phyloP scores from a whole-genome alignment of 2,888 invertebrate species.

The Rhyacophila evoluta region DNA sequence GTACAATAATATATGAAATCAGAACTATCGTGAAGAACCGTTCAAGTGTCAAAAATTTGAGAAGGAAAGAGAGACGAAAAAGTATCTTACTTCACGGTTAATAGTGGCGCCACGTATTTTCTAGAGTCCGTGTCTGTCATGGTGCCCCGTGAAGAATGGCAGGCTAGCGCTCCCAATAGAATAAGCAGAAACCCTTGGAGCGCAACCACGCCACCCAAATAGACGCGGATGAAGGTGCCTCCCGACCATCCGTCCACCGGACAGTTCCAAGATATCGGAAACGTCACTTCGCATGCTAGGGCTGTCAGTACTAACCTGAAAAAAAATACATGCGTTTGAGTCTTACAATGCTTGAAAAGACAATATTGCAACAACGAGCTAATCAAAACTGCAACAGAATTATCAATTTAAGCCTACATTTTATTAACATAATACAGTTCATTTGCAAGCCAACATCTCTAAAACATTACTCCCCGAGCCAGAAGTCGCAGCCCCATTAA shows the following conservation, averaged over 20 bases:
- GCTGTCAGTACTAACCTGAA: conserved; percentile 76
- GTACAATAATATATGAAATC: too few relatives aligned
- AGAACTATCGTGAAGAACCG: too few relatives aligned
- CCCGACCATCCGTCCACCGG: conserved; percentile 76
- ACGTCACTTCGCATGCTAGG: conserved; percentile 74
- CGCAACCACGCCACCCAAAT: conserved; percentile 78
- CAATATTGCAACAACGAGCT: too few relatives aligned
- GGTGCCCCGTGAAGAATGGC: conserved; percentile 81
- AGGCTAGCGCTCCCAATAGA: conserved; percentile 75
- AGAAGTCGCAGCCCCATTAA: too few relatives aligned
- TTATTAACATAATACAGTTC: too few relatives aligned
- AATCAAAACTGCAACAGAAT: too few relatives aligned
- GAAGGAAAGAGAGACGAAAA: too few relatives aligned
- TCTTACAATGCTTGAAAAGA: too few relatives aligned
- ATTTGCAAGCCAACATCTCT: too few relatives aligned
- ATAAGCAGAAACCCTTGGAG: conserved; percentile 75
- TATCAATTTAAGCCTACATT: too few relatives aligned
- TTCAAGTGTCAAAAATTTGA: too few relatives aligned
- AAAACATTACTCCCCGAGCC: too few relatives aligned
- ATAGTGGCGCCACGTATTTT: conserved; percentile 76
- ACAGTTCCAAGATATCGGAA: conserved; percentile 78
- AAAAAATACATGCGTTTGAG: conserved; percentile 38
- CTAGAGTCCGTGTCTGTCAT: conserved; percentile 81
- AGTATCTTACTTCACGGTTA: conserved; percentile 75
- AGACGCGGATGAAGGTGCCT: conserved; percentile 79